Percentiles rank a stretch among this genome's conserved stretches.
phyloP scores from a whole-genome alignment of 1,140 invertebrate genomes.

The Mylabris phalerata region DNA sequence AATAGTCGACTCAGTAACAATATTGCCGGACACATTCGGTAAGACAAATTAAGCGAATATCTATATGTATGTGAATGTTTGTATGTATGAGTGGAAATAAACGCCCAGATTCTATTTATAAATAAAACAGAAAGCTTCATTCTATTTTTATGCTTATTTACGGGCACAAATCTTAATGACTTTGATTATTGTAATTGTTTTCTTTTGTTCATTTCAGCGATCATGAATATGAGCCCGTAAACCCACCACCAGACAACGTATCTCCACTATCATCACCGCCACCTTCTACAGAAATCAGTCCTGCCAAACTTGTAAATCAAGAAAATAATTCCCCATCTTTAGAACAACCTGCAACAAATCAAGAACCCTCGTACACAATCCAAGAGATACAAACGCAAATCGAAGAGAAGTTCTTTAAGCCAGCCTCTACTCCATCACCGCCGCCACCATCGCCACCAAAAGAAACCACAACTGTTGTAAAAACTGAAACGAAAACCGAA shows the following conservation, averaged over 20 bases:
- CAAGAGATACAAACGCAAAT: conserved; percentile 27
- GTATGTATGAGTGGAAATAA: neutral
- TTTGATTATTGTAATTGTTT: neutral
- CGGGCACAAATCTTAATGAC: no score
- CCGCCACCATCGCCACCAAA: neutral
- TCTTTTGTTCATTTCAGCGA: conserved; percentile 53
- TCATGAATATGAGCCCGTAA: conserved; percentile 81
- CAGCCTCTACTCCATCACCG: conserved; percentile 2
- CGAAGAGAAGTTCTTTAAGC: conserved; percentile 29
- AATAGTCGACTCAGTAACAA: conserved; percentile 18
- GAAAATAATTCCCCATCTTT: conserved; percentile 7
- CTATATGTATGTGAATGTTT: no score
- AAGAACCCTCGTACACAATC: conserved; percentile 4
- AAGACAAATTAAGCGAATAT: neutral
- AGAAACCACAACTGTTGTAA: conserved; percentile 43
- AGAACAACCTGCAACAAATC: neutral
- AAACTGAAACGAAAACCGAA: conserved; percentile 39
- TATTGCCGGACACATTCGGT: neutral
- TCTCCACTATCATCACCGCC: neutral
- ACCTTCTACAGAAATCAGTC: conserved; percentile 3
- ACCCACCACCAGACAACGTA: conserved; percentile 30
- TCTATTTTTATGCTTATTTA: no score
- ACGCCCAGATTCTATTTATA: neutral
- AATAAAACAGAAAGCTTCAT: no score
- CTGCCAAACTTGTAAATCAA: conserved; percentile 2